These are phyloP conservation scores for Epistrophe eligans DNA, from an alignment of 2,888 invertebrate genomes.

Conservation along the genomic window DNA sequence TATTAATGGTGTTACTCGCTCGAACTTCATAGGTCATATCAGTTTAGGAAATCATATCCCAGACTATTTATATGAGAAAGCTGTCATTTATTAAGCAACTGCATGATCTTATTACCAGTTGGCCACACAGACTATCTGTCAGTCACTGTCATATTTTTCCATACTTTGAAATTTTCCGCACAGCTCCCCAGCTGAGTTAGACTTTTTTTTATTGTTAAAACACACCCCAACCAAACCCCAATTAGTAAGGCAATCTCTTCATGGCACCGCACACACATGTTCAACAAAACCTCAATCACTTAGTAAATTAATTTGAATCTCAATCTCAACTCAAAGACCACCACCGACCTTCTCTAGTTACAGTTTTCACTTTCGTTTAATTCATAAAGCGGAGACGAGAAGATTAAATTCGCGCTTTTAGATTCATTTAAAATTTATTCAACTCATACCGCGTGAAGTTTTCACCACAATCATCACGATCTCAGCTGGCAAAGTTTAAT, in stretches of 20 bases:
- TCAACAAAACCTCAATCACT: slow-evolving; percentile 32
- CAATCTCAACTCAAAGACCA: slow-evolving; percentile 15
- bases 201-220: slow-evolving; percentile 9
- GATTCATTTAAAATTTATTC: slow-evolving; percentile 58
- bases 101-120: slow-evolving; percentile 21
- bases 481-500: slow-evolving; percentile 6
- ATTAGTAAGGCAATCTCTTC: slow-evolving; percentile 31
- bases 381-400: slow-evolving; percentile 17
- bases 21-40: background rate
- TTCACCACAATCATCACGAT: slow-evolving; percentile 57
- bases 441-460: slow-evolving; percentile 64
- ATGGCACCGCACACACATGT: slow-evolving; percentile 41
- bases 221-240: slow-evolving; percentile 39
- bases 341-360: slow-evolving; percentile 52
- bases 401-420: slow-evolving; percentile 47
- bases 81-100: background rate
- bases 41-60: background rate
- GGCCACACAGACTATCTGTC: slow-evolving; percentile 19
- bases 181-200: slow-evolving; percentile 47
- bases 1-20: background rate
- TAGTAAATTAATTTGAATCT: slow-evolving; percentile 30
- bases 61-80: background rate
- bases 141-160: slow-evolving; percentile 33
- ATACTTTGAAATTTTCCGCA: slow-evolving; percentile 53
- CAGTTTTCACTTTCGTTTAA: slow-evolving; percentile 69